These are phyloP conservation scores for Chondrosia reniformis DNA, from an alignment of 37 sponge, comb jelly and placozoan species.

Conservation along the genomic window DNA sequence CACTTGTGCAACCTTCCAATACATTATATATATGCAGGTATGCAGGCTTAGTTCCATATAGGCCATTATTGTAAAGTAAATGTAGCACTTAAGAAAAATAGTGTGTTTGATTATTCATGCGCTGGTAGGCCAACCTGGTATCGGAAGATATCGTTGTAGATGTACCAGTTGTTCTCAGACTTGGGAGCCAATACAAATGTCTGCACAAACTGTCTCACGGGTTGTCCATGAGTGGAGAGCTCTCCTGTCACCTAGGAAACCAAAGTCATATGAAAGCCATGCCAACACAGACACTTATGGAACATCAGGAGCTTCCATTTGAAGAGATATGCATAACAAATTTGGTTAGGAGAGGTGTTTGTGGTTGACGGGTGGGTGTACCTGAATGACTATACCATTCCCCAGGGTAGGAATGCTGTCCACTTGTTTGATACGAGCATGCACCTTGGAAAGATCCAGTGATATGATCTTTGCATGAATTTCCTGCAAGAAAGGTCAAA, in stretches of 20 bases:
- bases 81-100: no score
- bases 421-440: slow-evolving; percentile 87
- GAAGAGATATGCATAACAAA: neutral
- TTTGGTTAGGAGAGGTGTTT: neutral
- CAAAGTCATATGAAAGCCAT: neutral
- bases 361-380: neutral
- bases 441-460: slow-evolving; percentile 69
- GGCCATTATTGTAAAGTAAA: no score
- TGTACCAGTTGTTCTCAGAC: slow-evolving; percentile 65
- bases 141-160: slow-evolving; percentile 93
- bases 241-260: slow-evolving; percentile 85
- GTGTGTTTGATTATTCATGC: no score
- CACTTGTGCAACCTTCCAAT: no score
- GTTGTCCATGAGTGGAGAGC: slow-evolving; percentile 77
- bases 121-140: slow-evolving; percentile 69
- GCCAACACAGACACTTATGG: neutral
- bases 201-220: slow-evolving; percentile 94
- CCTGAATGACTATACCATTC: slow-evolving; percentile 88
- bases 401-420: slow-evolving; percentile 81
- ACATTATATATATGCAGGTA: no score
- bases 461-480: slow-evolving; percentile 91
- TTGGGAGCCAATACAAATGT: slow-evolving; percentile 92
- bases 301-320: neutral
- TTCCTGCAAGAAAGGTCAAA: slow-evolving; percentile 28
- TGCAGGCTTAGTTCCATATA: no score